A percentile compares a stretch with the other conserved stretches of the same genome.
phyloP scores from a whole-genome alignment of 2,113 vertebrate genomes.

The Origma solitaria region DNA sequence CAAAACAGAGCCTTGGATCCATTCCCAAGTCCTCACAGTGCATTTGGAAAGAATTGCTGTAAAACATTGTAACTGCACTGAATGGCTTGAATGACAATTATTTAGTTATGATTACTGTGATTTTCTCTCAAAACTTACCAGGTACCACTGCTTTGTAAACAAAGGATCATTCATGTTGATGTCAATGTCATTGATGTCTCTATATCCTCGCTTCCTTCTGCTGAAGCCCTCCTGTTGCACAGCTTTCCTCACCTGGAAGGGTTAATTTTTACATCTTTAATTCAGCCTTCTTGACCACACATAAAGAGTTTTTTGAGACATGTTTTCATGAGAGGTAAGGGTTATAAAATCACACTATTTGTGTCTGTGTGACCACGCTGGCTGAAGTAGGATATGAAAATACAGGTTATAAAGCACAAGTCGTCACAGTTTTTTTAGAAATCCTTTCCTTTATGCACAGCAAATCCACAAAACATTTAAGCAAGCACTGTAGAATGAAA shows the following conservation, averaged over 20 bases:
- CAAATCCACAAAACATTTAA: background rate
- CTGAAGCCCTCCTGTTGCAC: constrained; percentile 89
- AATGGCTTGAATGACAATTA: background rate
- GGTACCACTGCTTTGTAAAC: constrained; percentile 97
- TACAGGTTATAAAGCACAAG: background rate
- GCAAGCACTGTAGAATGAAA: background rate
- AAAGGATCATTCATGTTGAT: constrained; percentile 95
- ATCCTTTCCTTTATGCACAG: background rate
- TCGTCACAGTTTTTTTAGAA: background rate
- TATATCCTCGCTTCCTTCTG: constrained; percentile 91
- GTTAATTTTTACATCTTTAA: constrained; percentile 19
- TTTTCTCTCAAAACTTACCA: constrained; percentile 75
- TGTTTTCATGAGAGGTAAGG: background rate
- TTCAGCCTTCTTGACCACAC: background rate
- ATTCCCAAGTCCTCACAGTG: background rate
- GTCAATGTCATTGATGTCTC: constrained; percentile 89
- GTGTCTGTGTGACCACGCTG: background rate
- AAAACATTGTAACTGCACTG: background rate
- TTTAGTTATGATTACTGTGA: background rate
- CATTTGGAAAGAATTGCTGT: background rate
- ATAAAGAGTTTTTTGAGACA: background rate
- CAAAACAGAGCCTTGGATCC: background rate
- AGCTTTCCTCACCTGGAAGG: constrained; percentile 85
- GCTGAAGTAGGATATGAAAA: background rate
- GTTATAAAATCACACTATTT: background rate